Percentiles rank a stretch among this genome's conserved stretches.
These are phyloP conservation scores for Mesitornis unicolor DNA, from an alignment of 2,113 vertebrate genomes.

Conservation along the genomic window DNA sequence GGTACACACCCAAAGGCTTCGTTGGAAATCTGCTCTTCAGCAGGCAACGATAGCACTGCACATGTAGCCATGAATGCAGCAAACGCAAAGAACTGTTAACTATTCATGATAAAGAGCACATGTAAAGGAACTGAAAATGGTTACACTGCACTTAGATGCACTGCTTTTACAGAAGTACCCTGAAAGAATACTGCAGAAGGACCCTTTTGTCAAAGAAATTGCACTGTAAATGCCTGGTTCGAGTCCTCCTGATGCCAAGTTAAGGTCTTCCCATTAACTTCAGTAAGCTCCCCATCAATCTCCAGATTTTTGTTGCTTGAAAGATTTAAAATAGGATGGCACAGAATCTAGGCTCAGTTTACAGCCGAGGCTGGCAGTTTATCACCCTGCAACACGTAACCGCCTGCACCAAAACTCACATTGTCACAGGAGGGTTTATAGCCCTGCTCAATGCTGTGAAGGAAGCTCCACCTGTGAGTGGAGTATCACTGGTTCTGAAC, in stretches of 20 bases:
- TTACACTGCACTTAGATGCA: background rate
- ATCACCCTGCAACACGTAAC: background rate
- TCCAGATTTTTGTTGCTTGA: background rate
- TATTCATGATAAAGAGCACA: background rate
- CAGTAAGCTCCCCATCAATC: background rate
- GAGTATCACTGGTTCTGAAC: background rate
- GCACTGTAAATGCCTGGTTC: background rate
- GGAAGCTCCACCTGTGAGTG: fast-evolving
- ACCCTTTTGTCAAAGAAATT: background rate
- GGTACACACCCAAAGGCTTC: conserved; percentile 44
- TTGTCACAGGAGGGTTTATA: fast-evolving
- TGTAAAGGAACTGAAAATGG: background rate
- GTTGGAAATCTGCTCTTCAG: conserved; percentile 30
- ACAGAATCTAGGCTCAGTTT: background rate
- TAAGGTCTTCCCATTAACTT: background rate
- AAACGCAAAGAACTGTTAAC: background rate
- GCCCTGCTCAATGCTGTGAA: background rate
- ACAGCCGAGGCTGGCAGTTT: background rate
- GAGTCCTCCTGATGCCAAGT: background rate
- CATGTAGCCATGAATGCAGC: background rate
- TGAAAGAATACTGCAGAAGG: background rate
- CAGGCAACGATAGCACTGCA: background rate
- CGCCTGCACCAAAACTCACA: background rate
- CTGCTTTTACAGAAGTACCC: background rate
- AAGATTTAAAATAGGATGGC: background rate